Evolutionary conservation across 2,888 invertebrate genomes (phyloP), one percentile per base, ranked within the genome.

Genomic region (Brassicogethes aeneus): DNA sequence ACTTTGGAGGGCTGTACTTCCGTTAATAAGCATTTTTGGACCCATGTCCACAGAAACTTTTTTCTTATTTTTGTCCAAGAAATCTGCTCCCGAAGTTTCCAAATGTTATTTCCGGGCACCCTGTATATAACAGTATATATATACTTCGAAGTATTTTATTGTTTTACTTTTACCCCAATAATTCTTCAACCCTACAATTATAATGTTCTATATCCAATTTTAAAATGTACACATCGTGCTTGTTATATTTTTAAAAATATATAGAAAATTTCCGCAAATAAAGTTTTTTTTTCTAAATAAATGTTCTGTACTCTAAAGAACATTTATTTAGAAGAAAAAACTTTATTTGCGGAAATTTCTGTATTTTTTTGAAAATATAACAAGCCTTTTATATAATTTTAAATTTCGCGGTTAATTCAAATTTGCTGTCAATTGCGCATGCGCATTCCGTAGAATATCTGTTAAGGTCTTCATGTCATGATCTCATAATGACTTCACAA

Each of bases 101-200:
- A 23, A 23, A 23, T 23, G 23, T 23, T 23, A 23, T 23, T 23
- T 23, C 23, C 23, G 23, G 23, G 10, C 23, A 23, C 23, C 23
- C 23, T 23, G 23, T 23, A 23, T 23, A 23, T 23, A 23, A n/a
- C n/a, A n/a, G n/a, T n/a, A 23, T 23, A 23, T 23, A 23, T 23
- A 23, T 23, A 23, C 23, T 23, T 23, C 10, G 10, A 23, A 23
- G 23, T 23, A 23, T 23, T 23, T 23, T 23, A 23, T 23, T 23
- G 23, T 23, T 23, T 23, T 23, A 23, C 5, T 7, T 23, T 23
- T 23, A 23, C 23, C 23, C 23, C 7, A 23, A 23, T 23, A 23
- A 23, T 23, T 23, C 10, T 10, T n/a, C n/a, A n/a, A n/a, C n/a
- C n/a, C n/a, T n/a, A n/a, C n/a, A n/a, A n/a, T n/a, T n/a, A n/a